A percentile compares a stretch with the other conserved stretches of the same genome.
Evolutionary conservation across 2,888 invertebrate species (phyloP).

Genomic region (Megastigmus dorsalis): DNA sequence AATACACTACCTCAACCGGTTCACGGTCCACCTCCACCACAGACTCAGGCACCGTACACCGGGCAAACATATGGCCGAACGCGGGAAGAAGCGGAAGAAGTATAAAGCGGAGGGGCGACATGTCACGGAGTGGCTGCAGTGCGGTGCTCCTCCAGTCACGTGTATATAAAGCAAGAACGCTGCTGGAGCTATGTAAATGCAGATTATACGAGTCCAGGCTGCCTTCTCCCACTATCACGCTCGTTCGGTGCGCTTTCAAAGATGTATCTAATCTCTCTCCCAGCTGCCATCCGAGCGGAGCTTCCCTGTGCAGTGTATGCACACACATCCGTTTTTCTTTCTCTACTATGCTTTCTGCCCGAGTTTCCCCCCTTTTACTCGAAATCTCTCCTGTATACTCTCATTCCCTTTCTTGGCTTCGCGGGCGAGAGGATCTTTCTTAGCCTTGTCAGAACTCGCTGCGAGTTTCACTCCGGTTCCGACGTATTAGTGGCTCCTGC

Average conservation of each 20-base stretch:
- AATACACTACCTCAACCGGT: no score
- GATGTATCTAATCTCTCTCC: conserved; percentile 61
- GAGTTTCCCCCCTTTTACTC: neutral
- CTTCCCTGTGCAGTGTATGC: neutral
- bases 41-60: no score
- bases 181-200: conserved; percentile 61
- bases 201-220: conserved; percentile 63
- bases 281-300: conserved; percentile 55
- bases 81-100: neutral
- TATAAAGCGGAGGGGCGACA: no score
- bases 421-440: no score
- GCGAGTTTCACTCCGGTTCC: no score
- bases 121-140: no score
- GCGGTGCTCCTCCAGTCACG: no score
- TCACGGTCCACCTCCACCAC: no score
- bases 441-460: no score
- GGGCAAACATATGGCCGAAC: neutral
- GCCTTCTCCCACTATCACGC: no score
- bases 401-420: neutral
- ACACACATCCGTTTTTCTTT: neutral
- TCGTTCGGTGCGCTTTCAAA: conserved; percentile 45
- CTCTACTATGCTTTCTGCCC: neutral
- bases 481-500: no score
- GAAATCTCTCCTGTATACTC: neutral
- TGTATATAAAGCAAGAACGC: conserved; percentile 62